Percentiles rank a stretch among this genome's conserved stretches.
These are phyloP conservation scores for Dolichallabes microphthalmus DNA, from an alignment of 2,113 vertebrate genomes.

Conservation along the genomic window DNA sequence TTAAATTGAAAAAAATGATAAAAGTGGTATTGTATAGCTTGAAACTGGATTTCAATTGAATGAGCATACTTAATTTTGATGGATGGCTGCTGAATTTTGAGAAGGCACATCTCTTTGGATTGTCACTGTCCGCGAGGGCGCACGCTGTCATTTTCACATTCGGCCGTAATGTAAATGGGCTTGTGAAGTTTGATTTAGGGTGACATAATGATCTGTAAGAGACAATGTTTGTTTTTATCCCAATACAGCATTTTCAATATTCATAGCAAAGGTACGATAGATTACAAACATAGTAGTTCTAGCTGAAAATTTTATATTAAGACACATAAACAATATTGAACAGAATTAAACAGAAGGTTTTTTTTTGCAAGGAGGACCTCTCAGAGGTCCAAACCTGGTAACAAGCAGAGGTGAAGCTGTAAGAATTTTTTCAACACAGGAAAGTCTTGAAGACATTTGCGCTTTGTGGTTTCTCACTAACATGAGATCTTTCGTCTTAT, in stretches of 20 bases:
- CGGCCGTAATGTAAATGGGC: accelerated
- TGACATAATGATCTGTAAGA: neutral
- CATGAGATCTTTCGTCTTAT: neutral
- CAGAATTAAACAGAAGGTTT: no score
- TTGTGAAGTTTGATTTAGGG: accelerated
- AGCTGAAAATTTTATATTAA: no score
- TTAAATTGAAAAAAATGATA: neutral
- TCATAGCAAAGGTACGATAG: neutral
- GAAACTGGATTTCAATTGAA: neutral
- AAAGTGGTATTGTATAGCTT: neutral
- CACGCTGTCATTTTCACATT: neutral
- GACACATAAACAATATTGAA: neutral
- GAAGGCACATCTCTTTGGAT: constrained; percentile 55
- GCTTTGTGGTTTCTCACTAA: neutral
- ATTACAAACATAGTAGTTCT: neutral
- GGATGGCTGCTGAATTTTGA: constrained; percentile 56
- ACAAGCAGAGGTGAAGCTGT: no score
- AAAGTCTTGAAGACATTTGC: neutral
- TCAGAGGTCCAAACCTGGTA: no score
- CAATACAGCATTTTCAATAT: neutral
- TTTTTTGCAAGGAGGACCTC: no score
- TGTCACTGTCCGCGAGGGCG: constrained; percentile 51
- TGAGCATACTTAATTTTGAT: constrained; percentile 53
- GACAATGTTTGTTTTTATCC: neutral
- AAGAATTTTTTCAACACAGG: neutral